A percentile compares a stretch with the other conserved stretches of the same genome.
Conservation (phyloP, 2,888 invertebrate genomes). For the Phaedon cochleariae region DNA sequence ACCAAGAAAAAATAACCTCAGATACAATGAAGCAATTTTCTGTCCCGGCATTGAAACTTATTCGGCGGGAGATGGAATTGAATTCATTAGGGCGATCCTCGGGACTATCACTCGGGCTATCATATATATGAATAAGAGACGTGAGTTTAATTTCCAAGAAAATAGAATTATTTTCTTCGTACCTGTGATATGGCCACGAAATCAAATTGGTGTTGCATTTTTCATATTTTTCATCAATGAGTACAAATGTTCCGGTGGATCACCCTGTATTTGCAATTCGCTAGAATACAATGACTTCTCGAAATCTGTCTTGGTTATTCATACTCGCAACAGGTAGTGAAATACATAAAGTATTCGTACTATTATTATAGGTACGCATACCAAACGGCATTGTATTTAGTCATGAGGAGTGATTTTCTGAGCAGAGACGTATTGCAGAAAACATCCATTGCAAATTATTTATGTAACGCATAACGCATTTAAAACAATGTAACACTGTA, state of each 20-base stretch:
- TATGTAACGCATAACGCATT: too few relatives aligned
- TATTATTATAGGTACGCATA: constrained; percentile 1
- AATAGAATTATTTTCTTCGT: too few relatives aligned
- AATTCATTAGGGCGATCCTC: too few relatives aligned
- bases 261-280: neutral
- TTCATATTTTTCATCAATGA: too few relatives aligned
- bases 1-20: neutral
- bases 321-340: neutral
- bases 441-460: neutral
- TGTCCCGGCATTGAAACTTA: neutral
- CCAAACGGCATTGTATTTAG: constrained; percentile 2
- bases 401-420: neutral
- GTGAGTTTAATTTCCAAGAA: too few relatives aligned
- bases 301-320: neutral
- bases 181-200: too few relatives aligned
- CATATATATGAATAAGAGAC: too few relatives aligned
- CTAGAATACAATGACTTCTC: neutral
- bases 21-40: neutral
- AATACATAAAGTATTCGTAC: neutral
- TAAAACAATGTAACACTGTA: too few relatives aligned
- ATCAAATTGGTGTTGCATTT: too few relatives aligned
- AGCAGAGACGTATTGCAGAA: neutral
- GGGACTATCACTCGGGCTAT: too few relatives aligned
- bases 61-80: too few relatives aligned
- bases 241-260: too few relatives aligned